Conservation (phyloP, 2,888 invertebrate genomes). For the Candidula unifasciata region DNA sequence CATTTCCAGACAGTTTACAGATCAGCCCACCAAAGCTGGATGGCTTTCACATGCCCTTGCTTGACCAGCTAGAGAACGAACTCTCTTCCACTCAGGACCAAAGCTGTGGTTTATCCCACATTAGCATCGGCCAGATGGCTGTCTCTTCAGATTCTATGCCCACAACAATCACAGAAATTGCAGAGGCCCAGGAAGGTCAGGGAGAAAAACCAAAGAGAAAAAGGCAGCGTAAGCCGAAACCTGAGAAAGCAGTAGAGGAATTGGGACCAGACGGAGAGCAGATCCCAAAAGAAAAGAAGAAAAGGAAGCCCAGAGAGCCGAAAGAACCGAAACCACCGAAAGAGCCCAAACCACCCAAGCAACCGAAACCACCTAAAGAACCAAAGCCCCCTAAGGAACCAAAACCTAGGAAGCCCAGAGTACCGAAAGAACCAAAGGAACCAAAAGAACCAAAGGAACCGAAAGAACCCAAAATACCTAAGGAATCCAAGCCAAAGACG, state of each 20-base stretch:
- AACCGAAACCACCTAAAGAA: conserved; percentile 57
- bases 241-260: conserved; percentile 50
- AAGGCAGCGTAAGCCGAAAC: conserved; percentile 56
- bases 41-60: conserved; percentile 40
- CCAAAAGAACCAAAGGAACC: conserved; percentile 57
- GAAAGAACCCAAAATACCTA: conserved; percentile 54
- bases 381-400: conserved; percentile 60
- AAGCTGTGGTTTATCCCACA: conserved; percentile 67
- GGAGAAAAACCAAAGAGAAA: conserved; percentile 63
- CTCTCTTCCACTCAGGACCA: conserved; percentile 56
- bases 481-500: conserved; percentile 56
- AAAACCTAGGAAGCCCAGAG: conserved; percentile 43
- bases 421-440: conserved; percentile 53
- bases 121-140: conserved; percentile 55
- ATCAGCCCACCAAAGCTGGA: conserved; percentile 52
- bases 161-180: conserved; percentile 65
- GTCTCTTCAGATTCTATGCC: conserved; percentile 62
- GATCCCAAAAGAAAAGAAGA: conserved; percentile 55
- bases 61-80: conserved; percentile 48
- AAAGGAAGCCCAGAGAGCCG: conserved; percentile 55
- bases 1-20: conserved; percentile 53
- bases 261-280: conserved; percentile 52
- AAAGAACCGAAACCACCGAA: conserved; percentile 54
- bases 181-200: conserved; percentile 55
- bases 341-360: conserved; percentile 57